Base-by-base conservation (phyloP, 2,113 vertebrate genomes). In the Proterorhinus semilunaris region DNA sequence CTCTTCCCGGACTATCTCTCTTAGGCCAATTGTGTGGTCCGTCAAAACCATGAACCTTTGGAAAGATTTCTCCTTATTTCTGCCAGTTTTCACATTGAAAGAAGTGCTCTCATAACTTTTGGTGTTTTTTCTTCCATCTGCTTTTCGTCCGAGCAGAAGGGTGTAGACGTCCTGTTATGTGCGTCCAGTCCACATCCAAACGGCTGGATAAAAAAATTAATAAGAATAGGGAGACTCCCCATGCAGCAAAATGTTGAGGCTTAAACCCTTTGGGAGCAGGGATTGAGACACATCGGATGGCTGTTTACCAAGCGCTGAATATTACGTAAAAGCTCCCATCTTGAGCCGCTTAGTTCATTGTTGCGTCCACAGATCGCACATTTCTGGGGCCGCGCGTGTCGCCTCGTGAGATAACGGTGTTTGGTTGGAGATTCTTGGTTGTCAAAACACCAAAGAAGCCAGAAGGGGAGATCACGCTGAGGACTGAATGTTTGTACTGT, bases 111-210 rank as follows among this genome's bases (percentile, higher is more conserved):
- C 17, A 61, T 63, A 45, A 36, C n/a, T 48, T 48, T 21, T 61
- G 8, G 1, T 64, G 64, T 36, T 65, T 73, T 59, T 68, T 49
- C 51, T 64, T 64, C 53, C 46, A 65, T 73, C 74, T 79, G 74
- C 69, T 72, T 47, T 65, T 73, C 71, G 6, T 68, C 65, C 45
- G 67, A 72, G 58, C 61, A 75, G 68, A 5, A 54, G 66, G 51
- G 71, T 72, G 76, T 74, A 3, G 47, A 62, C 68, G 5, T 76
- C 69, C 50, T 65, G 62, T 70, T 81, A 74, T 72, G 58, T 76
- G 64, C 6, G 68, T 7, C 61, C 1, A 1, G 54, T 74, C 69
- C 45, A 21, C 47, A 10, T n/a, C 66, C 65, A 72, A 17, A 42
- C 79, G 80, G 77, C 12, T 55, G 10, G 27, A 36, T 36, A 3